Percentiles rank a stretch among this genome's conserved stretches.
Conservation (phyloP, 2,888 invertebrate species). For the Ochropleura plecta region DNA sequence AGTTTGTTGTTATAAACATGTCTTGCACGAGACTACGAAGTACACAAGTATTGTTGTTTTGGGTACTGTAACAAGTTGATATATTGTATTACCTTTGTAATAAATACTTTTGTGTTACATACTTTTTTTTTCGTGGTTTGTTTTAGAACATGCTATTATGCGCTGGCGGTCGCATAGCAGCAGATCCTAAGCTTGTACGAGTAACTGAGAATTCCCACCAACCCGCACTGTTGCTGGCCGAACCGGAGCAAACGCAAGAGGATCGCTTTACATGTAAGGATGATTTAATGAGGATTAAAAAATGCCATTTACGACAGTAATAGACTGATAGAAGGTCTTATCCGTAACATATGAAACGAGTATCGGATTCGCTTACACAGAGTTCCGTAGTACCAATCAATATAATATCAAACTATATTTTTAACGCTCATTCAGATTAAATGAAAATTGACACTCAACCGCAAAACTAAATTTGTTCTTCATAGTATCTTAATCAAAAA, state of each 20-base stretch:
- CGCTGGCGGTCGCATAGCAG: slow-evolving; percentile 82
- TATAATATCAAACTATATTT: too few species aligned
- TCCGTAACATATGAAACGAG: background rate
- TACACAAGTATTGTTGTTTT: slow-evolving; percentile 5
- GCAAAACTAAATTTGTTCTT: too few species aligned
- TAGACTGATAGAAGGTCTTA: background rate
- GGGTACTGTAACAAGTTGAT: background rate
- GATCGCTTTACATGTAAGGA: slow-evolving; percentile 83
- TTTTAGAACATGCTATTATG: slow-evolving; percentile 79
- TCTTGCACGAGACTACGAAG: slow-evolving; percentile 4
- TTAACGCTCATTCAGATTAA: too few species aligned
- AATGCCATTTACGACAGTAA: background rate
- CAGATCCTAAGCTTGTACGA: slow-evolving; percentile 66
- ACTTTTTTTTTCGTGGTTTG: slow-evolving; percentile 19
- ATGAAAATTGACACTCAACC: too few species aligned
- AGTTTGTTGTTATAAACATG: slow-evolving; percentile 17
- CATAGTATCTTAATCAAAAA: too few species aligned
- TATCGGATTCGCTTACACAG: too few species aligned
- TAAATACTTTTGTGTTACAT: background rate
- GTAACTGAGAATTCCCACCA: slow-evolving; percentile 63
- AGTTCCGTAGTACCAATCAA: too few species aligned
- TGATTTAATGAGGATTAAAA: background rate
- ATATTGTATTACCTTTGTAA: background rate
- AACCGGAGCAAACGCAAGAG: slow-evolving; percentile 85
- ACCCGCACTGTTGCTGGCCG: slow-evolving; percentile 82